Base-by-base conservation (phyloP, 2,888 invertebrate species). In the Molorchus minor region DNA sequence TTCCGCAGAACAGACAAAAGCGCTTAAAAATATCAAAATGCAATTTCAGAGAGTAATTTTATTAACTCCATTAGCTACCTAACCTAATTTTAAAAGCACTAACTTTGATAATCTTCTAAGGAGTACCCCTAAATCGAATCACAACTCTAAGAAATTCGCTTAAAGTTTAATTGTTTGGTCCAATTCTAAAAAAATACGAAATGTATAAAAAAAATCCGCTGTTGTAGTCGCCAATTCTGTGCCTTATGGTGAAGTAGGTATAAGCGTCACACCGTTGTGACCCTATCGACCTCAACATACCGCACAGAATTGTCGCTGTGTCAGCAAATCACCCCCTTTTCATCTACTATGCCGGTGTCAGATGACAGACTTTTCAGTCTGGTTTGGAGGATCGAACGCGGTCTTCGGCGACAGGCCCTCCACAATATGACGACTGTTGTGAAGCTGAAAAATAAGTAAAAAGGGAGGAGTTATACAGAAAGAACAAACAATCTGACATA, bases 291-390 rank as follows among this genome's bases (percentile, higher is more conserved):
- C 82, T 94, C 93, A 79, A 93, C 92, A 82, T 93, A 94, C 79
- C 93, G 91, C 84, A 93, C 93, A 89, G 93, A 93, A 91, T 92
- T 92, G 87, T 93, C 93, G 90, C 89, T 92, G 87, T 92, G 93
- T 94, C 94, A 94, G 93, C 93, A 93, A 87, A 93, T 92, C 83
- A 93, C 91, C 81, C 92, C 93, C 81, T 93, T 93, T 74, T 92
- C 92, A 73, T 92, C 92, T 74, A 92, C 87, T 64, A 92, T 91
- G 66, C 91, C 92, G 67, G 92, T 92, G 81, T 93, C 93, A 20
- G 90, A 89, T n/a, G 91, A 91, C 49, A 92, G 83, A 68, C 92
- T 92, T 78, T 92, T 92, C 61, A 92, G 85, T 3, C 92, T 86
- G 68, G 91, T 91, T 78, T 92, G 92, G 21, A 92, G 83, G 56